Base-by-base conservation (phyloP, 2,888 invertebrate genomes). In the Cancer borealis region DNA sequence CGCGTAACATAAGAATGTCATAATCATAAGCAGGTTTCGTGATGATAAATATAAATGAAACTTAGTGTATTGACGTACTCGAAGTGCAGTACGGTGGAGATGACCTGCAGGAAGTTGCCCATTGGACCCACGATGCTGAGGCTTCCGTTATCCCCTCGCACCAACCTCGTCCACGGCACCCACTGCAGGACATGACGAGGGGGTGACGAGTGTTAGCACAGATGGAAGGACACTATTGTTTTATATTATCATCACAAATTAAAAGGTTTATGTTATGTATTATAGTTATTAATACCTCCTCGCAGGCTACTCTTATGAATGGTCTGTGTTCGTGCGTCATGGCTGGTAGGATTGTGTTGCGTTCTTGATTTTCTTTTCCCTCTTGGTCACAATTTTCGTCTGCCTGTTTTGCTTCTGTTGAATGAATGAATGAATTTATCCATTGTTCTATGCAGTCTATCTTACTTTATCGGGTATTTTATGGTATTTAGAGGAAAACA, bases 111-210 rank as follows among this genome's bases (percentile, higher is more conserved):
- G 39, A 84, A 39, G 84, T 84, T 84, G 0, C 84, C 39, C 84
- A 84, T 84, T 21, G 84, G 84, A 10, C 84, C 84, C 39, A 39
- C 84, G 39, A 84, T 84, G 39, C 84, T 84, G 39, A 84, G 84
- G 12, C 39, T 84, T 3, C 84, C 84, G 30, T 84, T 39, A 30
- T 84, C 10, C 39, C 39, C 84, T 12, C 84, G 30, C 84, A 84
- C 84, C 84, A 84, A 39, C 84, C 39, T 84, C 8, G 84, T 84
- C 84, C 84, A 84, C 39, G 84, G 84, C 39, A 84, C 84, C 84
- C 84, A 84, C 84, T 84, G 39, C 39, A 3, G 39, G 39, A 30
- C 39, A 39, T 0, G 54, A 14, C 26, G 30, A 79, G 73, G 21
- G 30, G n/a, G 17, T 73, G 21, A 26, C 26, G 0, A 84, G 14